phyloP scores from a whole-genome alignment of 2,113 vertebrate genomes.

The Benitochromis conjunctus region DNA sequence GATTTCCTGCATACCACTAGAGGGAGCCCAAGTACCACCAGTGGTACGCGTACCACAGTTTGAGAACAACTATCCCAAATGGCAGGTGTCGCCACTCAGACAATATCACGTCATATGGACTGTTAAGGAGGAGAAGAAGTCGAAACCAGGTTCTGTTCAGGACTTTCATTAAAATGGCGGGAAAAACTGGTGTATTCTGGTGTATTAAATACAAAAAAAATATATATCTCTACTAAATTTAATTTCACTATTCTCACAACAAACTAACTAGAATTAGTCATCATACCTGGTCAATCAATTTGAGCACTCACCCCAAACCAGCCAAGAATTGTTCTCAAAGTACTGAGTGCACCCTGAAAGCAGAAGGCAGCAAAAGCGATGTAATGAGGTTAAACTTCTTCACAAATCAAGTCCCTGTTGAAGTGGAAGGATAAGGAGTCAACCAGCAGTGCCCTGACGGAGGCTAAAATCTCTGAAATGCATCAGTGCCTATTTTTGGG shows the following conservation, averaged over 20 bases:
- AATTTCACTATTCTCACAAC: neutral
- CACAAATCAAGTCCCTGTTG: slow-evolving; percentile 2
- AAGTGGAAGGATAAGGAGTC: slow-evolving; percentile 20
- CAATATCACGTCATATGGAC: too few relatives aligned
- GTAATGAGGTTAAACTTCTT: slow-evolving; percentile 10
- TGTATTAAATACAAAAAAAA: too few relatives aligned
- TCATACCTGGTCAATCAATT: neutral
- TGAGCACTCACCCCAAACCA: neutral
- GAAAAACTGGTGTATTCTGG: too few relatives aligned
- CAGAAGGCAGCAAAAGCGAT: neutral
- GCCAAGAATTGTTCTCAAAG: neutral
- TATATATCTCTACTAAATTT: too few relatives aligned
- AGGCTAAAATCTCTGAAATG: slow-evolving; percentile 8
- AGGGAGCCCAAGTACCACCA: too few relatives aligned
- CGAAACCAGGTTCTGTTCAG: too few relatives aligned
- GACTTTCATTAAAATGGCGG: too few relatives aligned
- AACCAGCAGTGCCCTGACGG: neutral
- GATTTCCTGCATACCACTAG: too few relatives aligned
- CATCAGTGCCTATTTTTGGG: slow-evolving; percentile 23
- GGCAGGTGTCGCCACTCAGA: too few relatives aligned
- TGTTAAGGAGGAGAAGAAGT: too few relatives aligned
- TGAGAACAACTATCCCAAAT: too few relatives aligned
- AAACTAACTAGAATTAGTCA: neutral
- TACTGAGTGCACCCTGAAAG: neutral
- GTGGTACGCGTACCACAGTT: too few relatives aligned